Conservation (phyloP, 1,140 invertebrate species). For the Latrodectus geometricus region DNA sequence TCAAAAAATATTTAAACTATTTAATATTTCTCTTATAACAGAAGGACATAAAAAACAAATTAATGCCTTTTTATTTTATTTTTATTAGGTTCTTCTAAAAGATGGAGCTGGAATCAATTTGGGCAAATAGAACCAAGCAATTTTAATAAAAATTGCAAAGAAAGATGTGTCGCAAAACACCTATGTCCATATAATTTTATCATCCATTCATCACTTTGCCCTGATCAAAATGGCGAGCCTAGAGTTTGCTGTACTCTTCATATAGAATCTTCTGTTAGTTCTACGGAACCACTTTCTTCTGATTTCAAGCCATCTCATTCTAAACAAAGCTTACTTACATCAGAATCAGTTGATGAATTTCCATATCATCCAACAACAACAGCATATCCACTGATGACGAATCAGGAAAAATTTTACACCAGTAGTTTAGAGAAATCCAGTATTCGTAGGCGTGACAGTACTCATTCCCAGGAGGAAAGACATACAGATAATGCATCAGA, state of each 20-base stretch:
- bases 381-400: too few species aligned
- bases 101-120: not conserved
- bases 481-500: too few species aligned
- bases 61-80: not conserved
- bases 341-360: too few species aligned
- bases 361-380: too few species aligned
- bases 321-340: not conserved
- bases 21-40: too few species aligned
- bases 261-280: not conserved
- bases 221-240: not conserved
- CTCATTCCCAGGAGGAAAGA: too few species aligned
- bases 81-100: not conserved
- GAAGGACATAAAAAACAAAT: too few species aligned
- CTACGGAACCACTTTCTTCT: not conserved
- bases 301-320: not conserved
- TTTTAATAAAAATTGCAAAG: constrained; percentile 66
- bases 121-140: not conserved
- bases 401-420: too few species aligned
- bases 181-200: not conserved
- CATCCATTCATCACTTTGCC: not conserved
- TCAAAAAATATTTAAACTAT: too few species aligned
- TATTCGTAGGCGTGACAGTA: too few species aligned
- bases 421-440: too few species aligned
- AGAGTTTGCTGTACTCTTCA: not conserved
- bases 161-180: not conserved